Evolutionary conservation across 2,113 vertebrate genomes (phyloP).

Genomic region (Plotosus lineatus): DNA sequence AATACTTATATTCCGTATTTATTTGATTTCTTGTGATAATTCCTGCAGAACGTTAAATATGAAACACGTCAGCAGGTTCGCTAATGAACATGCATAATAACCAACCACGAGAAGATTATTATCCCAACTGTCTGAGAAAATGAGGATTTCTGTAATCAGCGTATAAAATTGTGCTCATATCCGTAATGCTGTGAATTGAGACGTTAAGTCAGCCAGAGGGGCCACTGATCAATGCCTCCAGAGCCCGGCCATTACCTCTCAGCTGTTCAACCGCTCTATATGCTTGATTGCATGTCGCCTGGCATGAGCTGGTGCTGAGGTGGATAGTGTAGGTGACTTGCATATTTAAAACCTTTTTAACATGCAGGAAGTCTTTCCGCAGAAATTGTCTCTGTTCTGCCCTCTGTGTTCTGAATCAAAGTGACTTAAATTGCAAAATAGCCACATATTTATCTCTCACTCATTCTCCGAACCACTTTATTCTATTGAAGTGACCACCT

Average conservation of each 20-base stretch:
- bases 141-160: background rate
- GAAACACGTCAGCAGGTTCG: background rate
- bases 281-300: background rate
- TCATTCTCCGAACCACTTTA: no score
- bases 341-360: background rate
- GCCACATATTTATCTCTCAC: no score
- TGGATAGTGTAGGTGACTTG: slow-evolving; percentile 3
- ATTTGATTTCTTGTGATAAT: no score
- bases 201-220: background rate
- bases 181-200: background rate
- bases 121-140: background rate
- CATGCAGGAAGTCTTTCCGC: background rate
- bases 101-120: background rate
- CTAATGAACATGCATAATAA: background rate
- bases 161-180: background rate
- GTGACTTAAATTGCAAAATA: background rate
- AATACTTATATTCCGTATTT: no score
- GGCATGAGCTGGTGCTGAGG: background rate
- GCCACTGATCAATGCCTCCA: background rate
- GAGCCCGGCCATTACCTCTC: background rate
- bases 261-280: background rate
- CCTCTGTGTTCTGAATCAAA: background rate
- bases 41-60: background rate
- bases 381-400: background rate
- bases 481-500: no score